Evolutionary conservation across 23 tunicate species (phyloP), one percentile per base, ranked within the genome.

Genomic region (Diplosoma virens): DNA sequence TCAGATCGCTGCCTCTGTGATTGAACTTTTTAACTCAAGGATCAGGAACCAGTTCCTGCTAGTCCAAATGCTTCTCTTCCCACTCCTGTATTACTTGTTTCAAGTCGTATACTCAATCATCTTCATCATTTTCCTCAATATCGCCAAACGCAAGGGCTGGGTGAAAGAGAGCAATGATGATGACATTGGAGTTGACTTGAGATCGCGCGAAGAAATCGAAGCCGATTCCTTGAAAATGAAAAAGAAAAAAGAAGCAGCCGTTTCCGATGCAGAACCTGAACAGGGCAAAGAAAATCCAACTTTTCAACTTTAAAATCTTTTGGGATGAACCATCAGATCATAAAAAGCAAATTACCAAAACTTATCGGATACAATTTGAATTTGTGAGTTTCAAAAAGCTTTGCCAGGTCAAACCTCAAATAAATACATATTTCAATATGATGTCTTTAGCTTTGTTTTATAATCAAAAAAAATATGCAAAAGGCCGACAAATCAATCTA

Each of bases 51-150:
- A 35, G 16, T 1, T 33, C 25, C 26, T 32, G 0, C 16, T 81
- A 1, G 23, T 55, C 22, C 67, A 68, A 47, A 68, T 77, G 25
- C 3, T 84, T 55, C 75, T 77, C 31, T 77, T 84, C 34, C 90
- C 90, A 3, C 32, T 84, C 9, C 71, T 84, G 18, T 84, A 67
- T 41, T 84, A 77, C 31, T 18, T 84, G 6, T 84, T 84, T 58
- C 90, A 84, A 58, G 78, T 84, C 47, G 69, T 66, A 2, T 71
- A 65, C n/a, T 81, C 79, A 4, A 25, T 45, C 2, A 27, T 81
- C 17, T 56, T 55, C 71, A 59, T 27, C 23, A 26, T 58, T 34
- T 3, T 58, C 4, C 58, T 6, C 22, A 71, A 33, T 24, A 1
- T 25, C 32, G 76, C 52, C 3, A 66, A 67, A 50, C 7, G 84